Evolutionary conservation across 2,113 vertebrate species (phyloP).

Genomic region (Litocranius walleri): DNA sequence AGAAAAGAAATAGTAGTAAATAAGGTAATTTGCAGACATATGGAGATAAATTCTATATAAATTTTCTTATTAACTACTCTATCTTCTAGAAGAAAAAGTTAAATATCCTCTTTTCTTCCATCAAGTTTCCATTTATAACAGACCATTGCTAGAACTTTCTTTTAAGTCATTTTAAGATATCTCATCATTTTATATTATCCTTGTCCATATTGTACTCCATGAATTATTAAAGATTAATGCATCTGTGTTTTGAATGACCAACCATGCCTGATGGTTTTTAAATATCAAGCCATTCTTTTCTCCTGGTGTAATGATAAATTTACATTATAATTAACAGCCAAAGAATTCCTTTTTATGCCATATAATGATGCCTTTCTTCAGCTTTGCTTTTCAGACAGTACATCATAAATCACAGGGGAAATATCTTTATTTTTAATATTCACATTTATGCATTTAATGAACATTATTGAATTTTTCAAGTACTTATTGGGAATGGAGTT

Average conservation of each 20-base stretch:
- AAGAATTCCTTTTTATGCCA: constrained; percentile 74
- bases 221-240: constrained; percentile 65
- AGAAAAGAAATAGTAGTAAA: neutral
- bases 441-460: constrained; percentile 83
- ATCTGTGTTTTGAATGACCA: constrained; percentile 58
- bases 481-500: constrained; percentile 75
- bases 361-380: constrained; percentile 73
- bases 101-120: neutral
- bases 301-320: constrained; percentile 66
- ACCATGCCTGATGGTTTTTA: constrained; percentile 60
- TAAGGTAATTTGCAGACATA: neutral
- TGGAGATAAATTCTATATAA: neutral
- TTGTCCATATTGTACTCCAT: neutral
- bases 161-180: constrained; percentile 32
- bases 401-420: constrained; percentile 79
- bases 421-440: constrained; percentile 85
- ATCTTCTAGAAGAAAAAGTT: constrained; percentile 38
- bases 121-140: constrained; percentile 33
- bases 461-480: constrained; percentile 81
- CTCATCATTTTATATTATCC: constrained; percentile 43
- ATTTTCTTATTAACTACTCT: neutral
- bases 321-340: constrained; percentile 81
- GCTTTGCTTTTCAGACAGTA: constrained; percentile 71
- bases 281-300: constrained; percentile 69
- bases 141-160: neutral